phyloP scores from a whole-genome alignment of 2,113 vertebrate species.

The Ancistrus triradiatus region DNA sequence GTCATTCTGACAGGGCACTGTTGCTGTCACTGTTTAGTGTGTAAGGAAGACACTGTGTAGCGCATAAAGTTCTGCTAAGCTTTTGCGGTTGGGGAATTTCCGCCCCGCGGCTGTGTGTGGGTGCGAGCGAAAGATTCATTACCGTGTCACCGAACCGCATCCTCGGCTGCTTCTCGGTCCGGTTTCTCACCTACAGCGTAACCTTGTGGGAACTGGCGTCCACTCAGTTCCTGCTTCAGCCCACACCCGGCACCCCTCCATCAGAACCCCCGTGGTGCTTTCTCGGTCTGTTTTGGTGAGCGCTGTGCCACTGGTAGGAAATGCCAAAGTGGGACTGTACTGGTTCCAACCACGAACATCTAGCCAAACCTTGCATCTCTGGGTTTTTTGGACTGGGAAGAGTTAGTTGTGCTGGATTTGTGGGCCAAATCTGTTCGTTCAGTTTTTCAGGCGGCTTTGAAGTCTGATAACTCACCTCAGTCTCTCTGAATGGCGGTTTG shows the following conservation, averaged over 20 bases:
- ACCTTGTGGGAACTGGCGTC: conserved; percentile 34
- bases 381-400: too few species aligned
- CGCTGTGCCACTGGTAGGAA: too few species aligned
- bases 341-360: too few species aligned
- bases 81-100: conserved; percentile 29
- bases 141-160: conserved; percentile 36
- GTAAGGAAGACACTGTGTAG: neutral
- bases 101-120: conserved; percentile 34
- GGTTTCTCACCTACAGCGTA: conserved; percentile 26
- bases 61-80: conserved; percentile 14
- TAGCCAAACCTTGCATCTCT: too few species aligned
- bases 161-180: conserved; percentile 25
- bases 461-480: too few species aligned
- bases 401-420: too few species aligned
- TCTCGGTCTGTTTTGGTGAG: conserved; percentile 23
- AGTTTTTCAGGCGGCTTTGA: too few species aligned
- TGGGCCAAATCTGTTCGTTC: too few species aligned
- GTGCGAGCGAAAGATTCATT: conserved; percentile 36
- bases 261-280: conserved; percentile 20
- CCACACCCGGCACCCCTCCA: conserved; percentile 36
- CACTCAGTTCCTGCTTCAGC: conserved; percentile 35
- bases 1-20: neutral
- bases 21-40: neutral
- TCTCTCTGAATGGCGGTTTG: too few species aligned
- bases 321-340: too few species aligned